A percentile compares a stretch with the other conserved stretches of the same genome.
Evolutionary conservation across 2,888 invertebrate genomes (phyloP).

Genomic region (Scrobipalpa atriplicella): DNA sequence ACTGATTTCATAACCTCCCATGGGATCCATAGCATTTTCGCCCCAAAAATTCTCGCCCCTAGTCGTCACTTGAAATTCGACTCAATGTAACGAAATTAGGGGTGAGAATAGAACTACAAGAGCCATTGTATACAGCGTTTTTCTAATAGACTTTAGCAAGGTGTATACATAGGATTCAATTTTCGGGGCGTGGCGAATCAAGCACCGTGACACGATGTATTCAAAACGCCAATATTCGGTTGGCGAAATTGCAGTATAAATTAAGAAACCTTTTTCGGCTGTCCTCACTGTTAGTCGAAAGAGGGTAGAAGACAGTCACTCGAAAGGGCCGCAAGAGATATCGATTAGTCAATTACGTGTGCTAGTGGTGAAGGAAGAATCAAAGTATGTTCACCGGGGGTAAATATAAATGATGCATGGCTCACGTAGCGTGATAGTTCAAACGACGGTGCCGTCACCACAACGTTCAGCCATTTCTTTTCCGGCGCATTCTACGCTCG

Average conservation of each 20-base stretch:
- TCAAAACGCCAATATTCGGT: constrained; percentile 78
- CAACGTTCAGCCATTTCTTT: constrained; percentile 52
- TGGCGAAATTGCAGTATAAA: constrained; percentile 76
- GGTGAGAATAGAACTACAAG: constrained; percentile 41
- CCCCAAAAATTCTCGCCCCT: constrained; percentile 64
- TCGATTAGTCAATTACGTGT: constrained; percentile 72
- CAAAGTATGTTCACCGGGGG: constrained; percentile 82
- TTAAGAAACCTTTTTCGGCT: constrained; percentile 65
- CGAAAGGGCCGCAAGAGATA: constrained; percentile 52
- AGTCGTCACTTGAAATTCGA: constrained; percentile 42
- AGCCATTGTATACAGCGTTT: constrained; percentile 52
- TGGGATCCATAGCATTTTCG: constrained; percentile 79
- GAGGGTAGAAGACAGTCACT: constrained; percentile 59
- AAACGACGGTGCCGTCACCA: constrained; percentile 69
- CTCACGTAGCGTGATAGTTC: constrained; percentile 84
- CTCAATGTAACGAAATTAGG: constrained; percentile 44
- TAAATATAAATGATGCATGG: constrained; percentile 83
- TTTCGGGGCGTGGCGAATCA: constrained; percentile 82
- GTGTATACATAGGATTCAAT: constrained; percentile 79
- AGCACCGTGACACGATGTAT: constrained; percentile 81
- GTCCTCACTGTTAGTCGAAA: constrained; percentile 61
- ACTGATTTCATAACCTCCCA: constrained; percentile 85
- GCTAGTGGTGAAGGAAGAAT: constrained; percentile 72
- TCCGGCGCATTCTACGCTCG: constrained; percentile 58
- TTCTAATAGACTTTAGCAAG: constrained; percentile 59